phyloP scores from a whole-genome alignment of 1,140 invertebrate species.

The Brachionus manjavacas region DNA sequence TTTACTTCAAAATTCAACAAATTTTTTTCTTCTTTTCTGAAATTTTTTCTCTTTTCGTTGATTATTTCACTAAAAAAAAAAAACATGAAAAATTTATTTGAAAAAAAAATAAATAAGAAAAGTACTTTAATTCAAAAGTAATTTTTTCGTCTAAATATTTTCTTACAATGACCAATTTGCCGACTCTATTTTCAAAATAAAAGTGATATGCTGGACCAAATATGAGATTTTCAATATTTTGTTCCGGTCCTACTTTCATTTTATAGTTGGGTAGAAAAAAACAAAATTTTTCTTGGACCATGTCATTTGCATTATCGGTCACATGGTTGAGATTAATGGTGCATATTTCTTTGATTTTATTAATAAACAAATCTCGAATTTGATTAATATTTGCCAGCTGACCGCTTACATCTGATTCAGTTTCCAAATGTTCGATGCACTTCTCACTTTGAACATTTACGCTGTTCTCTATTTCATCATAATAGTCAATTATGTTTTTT shows the following conservation, averaged over 20 bases:
- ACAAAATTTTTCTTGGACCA: not conserved
- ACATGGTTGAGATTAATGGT: not conserved
- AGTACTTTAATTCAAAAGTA: not conserved
- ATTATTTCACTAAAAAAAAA: not conserved
- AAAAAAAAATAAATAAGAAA: not conserved
- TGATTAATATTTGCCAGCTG: not conserved
- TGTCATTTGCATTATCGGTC: not conserved
- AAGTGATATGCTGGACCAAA: slow-evolving; percentile 6
- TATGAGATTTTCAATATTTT: not conserved
- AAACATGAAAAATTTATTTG: not conserved
- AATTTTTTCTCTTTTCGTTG: not conserved
- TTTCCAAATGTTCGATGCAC: not conserved
- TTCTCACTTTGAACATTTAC: not conserved
- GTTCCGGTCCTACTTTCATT: not conserved
- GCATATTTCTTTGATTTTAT: not conserved
- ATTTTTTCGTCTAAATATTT: not conserved
- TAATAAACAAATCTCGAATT: not conserved
- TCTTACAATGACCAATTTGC: not conserved
- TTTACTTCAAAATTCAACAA: slow-evolving; percentile 8
- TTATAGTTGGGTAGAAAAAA: not conserved
- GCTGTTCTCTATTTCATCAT: not conserved
- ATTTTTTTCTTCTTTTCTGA: slow-evolving; percentile 7
- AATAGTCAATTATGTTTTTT: not conserved
- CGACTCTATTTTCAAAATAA: slow-evolving; percentile 10
- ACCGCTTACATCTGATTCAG: not conserved